Evolutionary conservation across 1,140 invertebrate species (phyloP), one percentile per base, ranked within the genome.

Genomic region (Arctopsyche grandis): DNA sequence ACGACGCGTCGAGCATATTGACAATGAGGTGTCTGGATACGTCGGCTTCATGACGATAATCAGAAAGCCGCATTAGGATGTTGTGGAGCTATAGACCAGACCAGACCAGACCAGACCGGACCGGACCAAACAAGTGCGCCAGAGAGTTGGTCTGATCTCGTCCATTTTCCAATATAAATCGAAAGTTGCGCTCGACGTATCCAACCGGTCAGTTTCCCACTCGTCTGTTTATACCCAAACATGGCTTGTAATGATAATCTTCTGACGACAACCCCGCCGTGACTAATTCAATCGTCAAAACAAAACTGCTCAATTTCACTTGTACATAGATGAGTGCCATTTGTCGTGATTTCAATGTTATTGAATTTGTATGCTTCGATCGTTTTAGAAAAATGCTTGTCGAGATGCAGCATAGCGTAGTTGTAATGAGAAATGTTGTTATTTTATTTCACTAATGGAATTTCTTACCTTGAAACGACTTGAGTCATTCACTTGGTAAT

Each of bases 1-100:
- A 26, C n/a, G n/a, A 66, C 63, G 63, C 63, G n/a, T 26, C 19
- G 12, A 66, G 63, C 19, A 66, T 66, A 66, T 66, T 66, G 63
- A 66, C n/a, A 26, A 66, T 52, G 16, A 14, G 12, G 16, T 16
- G 48, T 52, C 48, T 52, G 48, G 16, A 52, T 16, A 5, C 21
- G 63, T 21, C 56, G 16, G 56, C 48, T 52, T 52, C 12, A 52
- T 38, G 29, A 38, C 48, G 48, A 60, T 16, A 52, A 52, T 52
- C 48, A 52, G 48, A 52, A 52, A 52, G 48, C 16, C 48, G 12
- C 48, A 52, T 52, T 60, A 14, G 48, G 48, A 52, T 52, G 48
- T 52, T 38, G 29, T 1, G 3, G 7, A 38, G 29, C 29, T 38
- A 7, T 1, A 38, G 29, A 16, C 48, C 16, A 3, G 48, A 52